Base-by-base conservation (phyloP, 1,140 invertebrate species). In the Olivierus martensii region DNA sequence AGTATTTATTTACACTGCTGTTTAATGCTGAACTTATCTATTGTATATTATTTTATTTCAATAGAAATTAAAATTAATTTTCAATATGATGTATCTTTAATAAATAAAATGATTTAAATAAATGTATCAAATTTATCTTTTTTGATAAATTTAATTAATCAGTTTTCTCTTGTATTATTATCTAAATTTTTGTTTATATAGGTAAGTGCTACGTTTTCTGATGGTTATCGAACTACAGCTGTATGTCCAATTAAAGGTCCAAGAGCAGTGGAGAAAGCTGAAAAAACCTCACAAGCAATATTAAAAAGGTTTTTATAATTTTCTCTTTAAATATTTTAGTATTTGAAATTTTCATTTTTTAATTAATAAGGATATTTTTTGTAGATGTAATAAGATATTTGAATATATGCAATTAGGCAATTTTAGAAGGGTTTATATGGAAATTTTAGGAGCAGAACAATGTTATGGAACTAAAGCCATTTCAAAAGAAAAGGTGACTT, bases 161-260 rank as follows among this genome's bases (percentile, higher is more conserved):
- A n/a, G n/a, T n/a, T n/a, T n/a, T n/a, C n/a, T n/a, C n/a, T n/a
- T n/a, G n/a, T n/a, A n/a, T n/a, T n/a, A n/a, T n/a, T n/a, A n/a
- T n/a, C n/a, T n/a, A n/a, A n/a, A n/a, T n/a, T n/a, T n/a, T n/a
- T n/a, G n/a, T n/a, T 28, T 35, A 42, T 48, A 43, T 52, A 68
- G 65, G 65, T 70, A 36, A 67, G 68, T 65, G 68, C 70, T 6
- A 73, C 72, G 11, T 72, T 72, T 62, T 62, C 63, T 37, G 67
- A 71, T 61, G 73, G 73, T 11, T 74, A 61, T 56, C 64, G 72
- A 48, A 62, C 67, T 9, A 74, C 69, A 19, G 68, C 66, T 38
- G 74, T 73, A n/a, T 67, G 64, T 59, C 62, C 64, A 46, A 64
- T 76, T 36, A 66, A 67, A 53, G 75, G 75, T 2, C 68, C 70